phyloP scores from a whole-genome alignment of 2,797 vertebrate genomes.

The Sylvia borin region DNA sequence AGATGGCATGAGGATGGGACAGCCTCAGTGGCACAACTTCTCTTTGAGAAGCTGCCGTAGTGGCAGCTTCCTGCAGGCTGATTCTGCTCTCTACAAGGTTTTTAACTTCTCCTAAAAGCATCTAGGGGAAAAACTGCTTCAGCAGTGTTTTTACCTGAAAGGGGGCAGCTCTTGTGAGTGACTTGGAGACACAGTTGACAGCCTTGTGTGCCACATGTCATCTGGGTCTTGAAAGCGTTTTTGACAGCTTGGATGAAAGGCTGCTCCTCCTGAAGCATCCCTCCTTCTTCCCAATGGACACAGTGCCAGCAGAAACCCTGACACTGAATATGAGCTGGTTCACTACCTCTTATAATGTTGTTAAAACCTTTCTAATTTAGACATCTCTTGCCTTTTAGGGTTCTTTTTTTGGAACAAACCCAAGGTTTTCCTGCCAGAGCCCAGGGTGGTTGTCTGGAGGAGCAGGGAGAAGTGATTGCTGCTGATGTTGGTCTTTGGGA shows the following conservation, averaged over 20 bases:
- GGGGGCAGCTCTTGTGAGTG: neutral
- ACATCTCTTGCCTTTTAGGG: neutral
- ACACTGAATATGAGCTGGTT: accelerated
- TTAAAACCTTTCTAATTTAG: neutral
- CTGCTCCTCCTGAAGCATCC: neutral
- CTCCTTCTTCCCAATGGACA: neutral
- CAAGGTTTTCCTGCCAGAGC: neutral
- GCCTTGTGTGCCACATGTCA: neutral
- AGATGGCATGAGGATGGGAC: neutral
- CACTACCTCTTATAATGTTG: neutral
- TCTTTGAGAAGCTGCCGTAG: neutral
- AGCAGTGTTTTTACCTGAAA: neutral
- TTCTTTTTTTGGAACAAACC: neutral
- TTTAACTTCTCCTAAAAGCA: neutral
- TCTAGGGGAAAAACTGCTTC: neutral
- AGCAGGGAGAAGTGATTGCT: neutral
- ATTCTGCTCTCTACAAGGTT: neutral
- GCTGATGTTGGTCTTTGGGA: neutral
- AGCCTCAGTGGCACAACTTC: neutral
- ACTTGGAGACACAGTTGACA: neutral
- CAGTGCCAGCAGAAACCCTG: neutral
- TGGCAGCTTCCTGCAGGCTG: accelerated
- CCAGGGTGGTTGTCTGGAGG: neutral
- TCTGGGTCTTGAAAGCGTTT: neutral
- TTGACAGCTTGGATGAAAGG: neutral